Conservation (phyloP, 1,140 invertebrate genomes). For the Luehdorfia chinensis region DNA sequence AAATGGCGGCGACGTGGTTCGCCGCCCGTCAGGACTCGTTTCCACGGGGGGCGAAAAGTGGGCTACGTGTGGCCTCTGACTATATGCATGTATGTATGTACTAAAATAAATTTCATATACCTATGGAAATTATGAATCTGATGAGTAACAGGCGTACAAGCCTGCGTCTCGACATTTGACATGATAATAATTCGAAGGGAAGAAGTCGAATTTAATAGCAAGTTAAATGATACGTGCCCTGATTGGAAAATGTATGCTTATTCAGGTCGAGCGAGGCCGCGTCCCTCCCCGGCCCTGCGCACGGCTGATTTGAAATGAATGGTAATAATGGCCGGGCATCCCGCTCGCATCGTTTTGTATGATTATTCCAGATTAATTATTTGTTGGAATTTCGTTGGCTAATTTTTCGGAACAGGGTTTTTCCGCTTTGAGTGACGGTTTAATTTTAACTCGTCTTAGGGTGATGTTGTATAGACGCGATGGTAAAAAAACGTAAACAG, state of each 20-base stretch:
- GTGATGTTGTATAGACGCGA: constrained; percentile 26
- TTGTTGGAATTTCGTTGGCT: constrained; percentile 74
- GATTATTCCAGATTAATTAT: constrained; percentile 77
- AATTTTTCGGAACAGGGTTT: constrained; percentile 75
- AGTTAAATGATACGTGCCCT: constrained; percentile 76
- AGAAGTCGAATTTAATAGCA: constrained; percentile 76
- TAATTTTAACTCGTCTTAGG: constrained; percentile 66
- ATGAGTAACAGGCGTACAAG: constrained; percentile 18
- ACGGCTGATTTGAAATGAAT: constrained; percentile 76
- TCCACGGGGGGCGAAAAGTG: too few species aligned
- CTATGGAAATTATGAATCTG: too few species aligned
- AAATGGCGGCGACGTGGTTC: too few species aligned
- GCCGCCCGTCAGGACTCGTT: too few species aligned
- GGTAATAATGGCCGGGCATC: constrained; percentile 73
- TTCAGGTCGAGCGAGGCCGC: constrained; percentile 61
- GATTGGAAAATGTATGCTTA: constrained; percentile 77
- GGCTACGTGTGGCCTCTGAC: too few species aligned
- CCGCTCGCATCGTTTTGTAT: constrained; percentile 75
- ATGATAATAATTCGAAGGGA: constrained; percentile 71
- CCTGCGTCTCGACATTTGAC: constrained; percentile 48
- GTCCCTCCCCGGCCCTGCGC: constrained; percentile 54
- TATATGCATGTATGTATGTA: too few species aligned
- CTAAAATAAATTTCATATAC: too few species aligned
- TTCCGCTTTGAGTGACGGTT: constrained; percentile 76
- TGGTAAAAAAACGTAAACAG: constrained; percentile 3